A percentile compares a stretch with the other conserved stretches of the same genome.
phyloP scores from a whole-genome alignment of 30 jellyfish, hydroid and myxozoan species.

The Rhopilema esculentum region DNA sequence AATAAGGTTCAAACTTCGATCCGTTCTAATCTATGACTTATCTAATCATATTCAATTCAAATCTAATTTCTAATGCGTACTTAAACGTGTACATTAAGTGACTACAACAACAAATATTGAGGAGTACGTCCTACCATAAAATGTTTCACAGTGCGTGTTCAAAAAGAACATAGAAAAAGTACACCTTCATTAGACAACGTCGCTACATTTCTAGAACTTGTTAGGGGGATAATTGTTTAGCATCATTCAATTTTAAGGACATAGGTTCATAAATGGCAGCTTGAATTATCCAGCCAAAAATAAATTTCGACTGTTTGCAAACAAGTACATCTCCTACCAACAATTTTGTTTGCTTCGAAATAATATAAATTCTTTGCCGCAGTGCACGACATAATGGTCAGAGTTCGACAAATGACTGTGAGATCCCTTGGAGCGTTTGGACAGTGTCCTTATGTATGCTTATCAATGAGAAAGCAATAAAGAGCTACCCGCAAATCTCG shows the following conservation, averaged over 20 bases:
- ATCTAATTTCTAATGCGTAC: too few relatives aligned
- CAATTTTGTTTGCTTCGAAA: background rate
- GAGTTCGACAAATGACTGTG: background rate
- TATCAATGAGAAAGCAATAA: slow-evolving; percentile 16
- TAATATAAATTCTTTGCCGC: background rate
- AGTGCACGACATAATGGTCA: background rate
- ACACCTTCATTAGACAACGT: too few relatives aligned
- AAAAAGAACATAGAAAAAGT: too few relatives aligned
- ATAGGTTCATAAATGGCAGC: background rate
- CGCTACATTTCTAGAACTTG: too few relatives aligned
- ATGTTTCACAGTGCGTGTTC: too few relatives aligned
- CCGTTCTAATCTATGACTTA: too few relatives aligned
- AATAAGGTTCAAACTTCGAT: too few relatives aligned
- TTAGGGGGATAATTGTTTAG: too few relatives aligned
- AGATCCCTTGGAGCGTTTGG: background rate
- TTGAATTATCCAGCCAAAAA: background rate
- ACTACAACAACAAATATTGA: too few relatives aligned
- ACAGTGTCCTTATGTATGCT: background rate
- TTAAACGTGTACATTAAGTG: too few relatives aligned
- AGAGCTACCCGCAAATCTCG: slow-evolving; percentile 31
- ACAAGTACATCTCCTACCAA: background rate
- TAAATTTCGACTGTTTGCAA: background rate
- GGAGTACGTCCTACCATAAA: too few relatives aligned
- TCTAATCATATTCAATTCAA: too few relatives aligned
- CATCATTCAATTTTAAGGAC: background rate